Conservation (phyloP, 2,797 vertebrate species). For the Phaenicophaeus curvirostris region DNA sequence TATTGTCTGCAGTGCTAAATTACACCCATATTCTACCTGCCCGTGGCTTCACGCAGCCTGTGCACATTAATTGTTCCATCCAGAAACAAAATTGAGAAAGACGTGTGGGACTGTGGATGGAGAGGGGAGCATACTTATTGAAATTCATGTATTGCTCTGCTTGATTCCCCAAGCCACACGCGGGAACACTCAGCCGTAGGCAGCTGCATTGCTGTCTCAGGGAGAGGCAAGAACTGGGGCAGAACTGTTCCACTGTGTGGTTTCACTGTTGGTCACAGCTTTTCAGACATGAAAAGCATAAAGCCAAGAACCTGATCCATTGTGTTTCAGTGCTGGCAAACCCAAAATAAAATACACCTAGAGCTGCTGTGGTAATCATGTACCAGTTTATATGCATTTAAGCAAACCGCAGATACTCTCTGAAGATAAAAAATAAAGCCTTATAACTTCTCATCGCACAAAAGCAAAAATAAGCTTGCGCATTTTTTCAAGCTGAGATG, state of each 20-base stretch:
- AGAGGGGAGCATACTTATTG: neutral
- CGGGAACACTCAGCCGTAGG: neutral
- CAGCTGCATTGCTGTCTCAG: neutral
- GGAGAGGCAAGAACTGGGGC: constrained; percentile 24
- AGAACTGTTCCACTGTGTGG: constrained; percentile 34
- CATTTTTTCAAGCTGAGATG: neutral
- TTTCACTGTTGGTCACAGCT: neutral
- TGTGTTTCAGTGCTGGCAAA: neutral
- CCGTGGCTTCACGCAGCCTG: neutral
- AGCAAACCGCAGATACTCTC: neutral
- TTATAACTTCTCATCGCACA: neutral
- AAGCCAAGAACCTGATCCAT: neutral
- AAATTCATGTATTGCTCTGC: constrained; percentile 50
- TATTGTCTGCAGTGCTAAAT: neutral
- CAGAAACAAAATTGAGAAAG: constrained; percentile 45
- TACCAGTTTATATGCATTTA: neutral
- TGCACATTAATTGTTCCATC: constrained; percentile 36
- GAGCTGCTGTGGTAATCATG: neutral
- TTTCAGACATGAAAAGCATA: neutral
- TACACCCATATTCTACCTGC: constrained; percentile 10
- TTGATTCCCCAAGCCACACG: constrained; percentile 24
- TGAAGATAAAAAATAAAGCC: neutral
- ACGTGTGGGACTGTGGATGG: neutral
- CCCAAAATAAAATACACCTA: neutral
- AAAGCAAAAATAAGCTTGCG: neutral